phyloP scores from a whole-genome alignment of 2,888 invertebrate genomes.

The Chrysomela aeneicollis region DNA sequence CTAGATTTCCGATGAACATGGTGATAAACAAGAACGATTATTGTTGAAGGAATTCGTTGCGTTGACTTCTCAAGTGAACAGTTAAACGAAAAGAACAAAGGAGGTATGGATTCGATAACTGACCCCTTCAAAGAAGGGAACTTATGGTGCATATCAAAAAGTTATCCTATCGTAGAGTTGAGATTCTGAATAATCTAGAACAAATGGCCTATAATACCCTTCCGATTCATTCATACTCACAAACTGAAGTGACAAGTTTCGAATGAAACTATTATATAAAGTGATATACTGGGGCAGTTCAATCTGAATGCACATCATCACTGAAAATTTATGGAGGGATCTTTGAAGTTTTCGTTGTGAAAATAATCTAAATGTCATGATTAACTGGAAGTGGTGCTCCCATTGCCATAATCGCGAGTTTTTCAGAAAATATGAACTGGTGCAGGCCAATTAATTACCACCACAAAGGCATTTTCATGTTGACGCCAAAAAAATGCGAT shows the following conservation, averaged over 20 bases:
- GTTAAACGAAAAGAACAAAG: too few relatives aligned
- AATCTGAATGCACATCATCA: slow-evolving; percentile 51
- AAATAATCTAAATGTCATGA: slow-evolving; percentile 48
- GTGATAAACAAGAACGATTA: neutral
- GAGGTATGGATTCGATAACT: neutral
- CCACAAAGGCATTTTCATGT: slow-evolving; percentile 16
- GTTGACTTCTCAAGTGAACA: too few relatives aligned
- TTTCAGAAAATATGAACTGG: slow-evolving; percentile 23
- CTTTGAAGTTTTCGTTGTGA: slow-evolving; percentile 47
- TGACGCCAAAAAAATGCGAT: slow-evolving; percentile 18
- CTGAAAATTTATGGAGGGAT: slow-evolving; percentile 52
- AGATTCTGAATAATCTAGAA: slow-evolving; percentile 17
- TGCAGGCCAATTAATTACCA: slow-evolving; percentile 23
- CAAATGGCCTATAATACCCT: slow-evolving; percentile 37
- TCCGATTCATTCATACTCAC: slow-evolving; percentile 44
- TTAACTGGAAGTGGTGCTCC: slow-evolving; percentile 32
- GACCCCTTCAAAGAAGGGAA: neutral
- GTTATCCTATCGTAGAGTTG: neutral
- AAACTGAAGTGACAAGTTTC: slow-evolving; percentile 50
- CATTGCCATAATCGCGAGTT: slow-evolving; percentile 10
- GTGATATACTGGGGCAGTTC: slow-evolving; percentile 49
- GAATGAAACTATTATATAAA: slow-evolving; percentile 48
- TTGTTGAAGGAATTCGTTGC: too few relatives aligned
- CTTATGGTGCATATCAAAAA: slow-evolving; percentile 3
- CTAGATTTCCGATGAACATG: neutral